Conservation (phyloP, 2,113 vertebrate genomes). For the Ardeotis arabs region DNA sequence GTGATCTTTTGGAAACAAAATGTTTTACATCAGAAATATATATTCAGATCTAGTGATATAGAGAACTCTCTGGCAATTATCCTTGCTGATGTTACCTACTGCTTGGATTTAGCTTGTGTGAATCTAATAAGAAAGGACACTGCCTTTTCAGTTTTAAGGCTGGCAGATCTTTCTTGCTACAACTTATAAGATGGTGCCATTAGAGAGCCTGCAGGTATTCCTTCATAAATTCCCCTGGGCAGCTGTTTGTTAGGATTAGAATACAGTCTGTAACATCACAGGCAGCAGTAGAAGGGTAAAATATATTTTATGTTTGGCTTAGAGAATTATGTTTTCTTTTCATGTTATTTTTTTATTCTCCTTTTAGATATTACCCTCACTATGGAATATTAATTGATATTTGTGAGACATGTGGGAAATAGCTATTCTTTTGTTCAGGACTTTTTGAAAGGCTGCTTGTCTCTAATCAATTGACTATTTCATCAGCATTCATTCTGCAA, state of each 20-base stretch:
- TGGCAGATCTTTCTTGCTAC: slow-evolving; percentile 14
- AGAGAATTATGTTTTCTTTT: slow-evolving; percentile 1
- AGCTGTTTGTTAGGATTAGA: slow-evolving; percentile 7
- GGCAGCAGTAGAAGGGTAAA: neutral
- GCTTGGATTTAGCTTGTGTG: neutral
- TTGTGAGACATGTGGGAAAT: slow-evolving; percentile 6
- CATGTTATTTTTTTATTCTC: neutral
- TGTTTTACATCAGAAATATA: neutral
- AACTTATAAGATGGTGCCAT: slow-evolving; percentile 7
- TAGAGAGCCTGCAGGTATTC: neutral
- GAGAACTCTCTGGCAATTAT: neutral
- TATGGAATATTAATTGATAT: slow-evolving; percentile 39
- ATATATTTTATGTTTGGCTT: slow-evolving; percentile 7
- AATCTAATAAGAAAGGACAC: neutral
- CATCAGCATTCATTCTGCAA: neutral
- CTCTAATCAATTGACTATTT: slow-evolving; percentile 64
- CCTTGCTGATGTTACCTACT: neutral
- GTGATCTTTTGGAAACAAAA: neutral
- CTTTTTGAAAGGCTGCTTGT: slow-evolving; percentile 35
- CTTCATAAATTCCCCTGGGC: slow-evolving; percentile 11
- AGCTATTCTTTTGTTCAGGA: slow-evolving; percentile 25
- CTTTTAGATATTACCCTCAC: neutral
- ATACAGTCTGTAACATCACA: neutral
- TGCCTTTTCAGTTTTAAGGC: neutral
- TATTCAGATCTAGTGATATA: neutral